A percentile compares a stretch with the other conserved stretches of the same genome.
phyloP scores from a whole-genome alignment of 2,888 invertebrate species.

The Periphyllus acericola region DNA sequence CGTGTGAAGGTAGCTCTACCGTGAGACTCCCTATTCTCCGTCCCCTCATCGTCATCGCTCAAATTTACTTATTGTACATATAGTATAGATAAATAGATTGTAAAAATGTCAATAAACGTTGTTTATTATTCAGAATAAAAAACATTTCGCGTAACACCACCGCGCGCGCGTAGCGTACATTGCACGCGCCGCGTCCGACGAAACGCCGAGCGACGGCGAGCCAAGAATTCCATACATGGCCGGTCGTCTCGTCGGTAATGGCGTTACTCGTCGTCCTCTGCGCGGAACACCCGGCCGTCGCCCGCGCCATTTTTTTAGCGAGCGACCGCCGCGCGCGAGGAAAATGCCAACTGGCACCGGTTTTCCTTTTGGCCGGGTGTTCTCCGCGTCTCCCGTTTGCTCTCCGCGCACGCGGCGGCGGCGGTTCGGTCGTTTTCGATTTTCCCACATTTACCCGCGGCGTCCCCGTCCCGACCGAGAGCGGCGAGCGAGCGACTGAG shows the following conservation, averaged over 20 bases:
- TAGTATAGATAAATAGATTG: no score
- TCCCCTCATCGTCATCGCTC: no score
- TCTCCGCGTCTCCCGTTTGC: background rate
- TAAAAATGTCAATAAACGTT: no score
- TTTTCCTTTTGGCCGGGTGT: background rate
- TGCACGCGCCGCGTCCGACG: background rate
- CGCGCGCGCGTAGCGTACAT: no score
- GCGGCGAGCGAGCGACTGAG: background rate
- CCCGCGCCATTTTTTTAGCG: background rate
- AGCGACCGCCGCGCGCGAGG: constrained; percentile 3
- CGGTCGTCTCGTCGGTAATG: constrained; percentile 30
- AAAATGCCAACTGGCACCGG: constrained; percentile 57
- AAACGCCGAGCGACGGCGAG: background rate
- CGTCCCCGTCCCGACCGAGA: background rate
- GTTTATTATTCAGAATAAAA: no score
- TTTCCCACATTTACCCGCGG: background rate
- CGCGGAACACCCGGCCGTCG: background rate
- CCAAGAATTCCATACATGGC: constrained; percentile 53
- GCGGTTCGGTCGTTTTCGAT: background rate
- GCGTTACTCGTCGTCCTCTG: constrained; percentile 18
- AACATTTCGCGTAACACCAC: no score
- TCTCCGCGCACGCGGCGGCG: background rate
- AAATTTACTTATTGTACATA: no score
- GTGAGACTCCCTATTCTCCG: no score
- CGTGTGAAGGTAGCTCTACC: no score